phyloP scores from a whole-genome alignment of 2,797 vertebrate species.

The Anabas testudineus region DNA sequence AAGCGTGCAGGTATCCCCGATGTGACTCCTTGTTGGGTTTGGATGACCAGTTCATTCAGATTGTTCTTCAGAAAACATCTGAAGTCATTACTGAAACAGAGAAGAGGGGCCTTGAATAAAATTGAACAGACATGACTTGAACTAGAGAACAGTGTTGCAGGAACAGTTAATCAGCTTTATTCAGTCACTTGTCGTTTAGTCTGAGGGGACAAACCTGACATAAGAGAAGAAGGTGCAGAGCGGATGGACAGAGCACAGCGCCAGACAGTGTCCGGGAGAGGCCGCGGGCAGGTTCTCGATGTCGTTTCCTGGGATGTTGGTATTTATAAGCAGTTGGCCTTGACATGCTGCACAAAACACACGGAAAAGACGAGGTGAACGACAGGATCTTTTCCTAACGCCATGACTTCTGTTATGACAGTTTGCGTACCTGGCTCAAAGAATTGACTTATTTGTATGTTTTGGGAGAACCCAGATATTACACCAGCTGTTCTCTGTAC shows the following conservation, averaged over 20 bases:
- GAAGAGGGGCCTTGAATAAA: background rate
- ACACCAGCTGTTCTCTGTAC: constrained; percentile 20
- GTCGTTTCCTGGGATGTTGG: constrained; percentile 44
- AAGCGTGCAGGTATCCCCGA: constrained; percentile 67
- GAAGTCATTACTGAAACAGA: constrained; percentile 31
- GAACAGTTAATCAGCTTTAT: too few species aligned
- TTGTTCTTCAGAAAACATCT: constrained; percentile 65
- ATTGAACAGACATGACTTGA: too few species aligned
- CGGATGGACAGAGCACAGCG: constrained; percentile 69
- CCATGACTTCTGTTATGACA: background rate
- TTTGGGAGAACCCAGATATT: constrained; percentile 73
- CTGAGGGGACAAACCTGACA: constrained; percentile 6
- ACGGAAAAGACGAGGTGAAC: background rate
- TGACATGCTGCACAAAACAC: constrained; percentile 43
- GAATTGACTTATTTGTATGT: accelerated
- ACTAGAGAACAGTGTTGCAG: too few species aligned
- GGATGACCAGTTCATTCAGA: constrained; percentile 2
- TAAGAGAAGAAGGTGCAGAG: constrained; percentile 71
- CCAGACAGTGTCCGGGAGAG: constrained; percentile 70
- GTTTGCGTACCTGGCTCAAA: constrained; percentile 30
- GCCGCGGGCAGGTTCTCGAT: constrained; percentile 9
- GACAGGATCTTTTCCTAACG: accelerated
- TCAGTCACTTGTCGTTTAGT: background rate
- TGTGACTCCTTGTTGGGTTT: background rate
- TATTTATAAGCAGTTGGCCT: constrained; percentile 39